Conservation (phyloP, 2,113 vertebrate species). For the Ceuthmochares aereus region DNA sequence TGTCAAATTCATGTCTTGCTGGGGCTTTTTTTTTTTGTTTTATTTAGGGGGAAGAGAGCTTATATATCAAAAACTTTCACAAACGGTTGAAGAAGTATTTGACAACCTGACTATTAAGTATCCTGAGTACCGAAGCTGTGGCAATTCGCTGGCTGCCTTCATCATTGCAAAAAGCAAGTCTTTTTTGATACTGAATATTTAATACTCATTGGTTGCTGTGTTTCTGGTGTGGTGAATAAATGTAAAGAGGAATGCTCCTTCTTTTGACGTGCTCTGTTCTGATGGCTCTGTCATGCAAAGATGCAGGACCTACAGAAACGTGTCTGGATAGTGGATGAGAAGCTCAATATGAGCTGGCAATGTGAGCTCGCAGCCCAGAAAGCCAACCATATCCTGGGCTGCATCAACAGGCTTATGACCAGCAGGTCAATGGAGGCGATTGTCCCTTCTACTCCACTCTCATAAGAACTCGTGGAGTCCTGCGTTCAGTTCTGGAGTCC, state of each 20-base stretch:
- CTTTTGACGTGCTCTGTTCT: not conserved
- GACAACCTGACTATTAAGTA: slow-evolving; percentile 75
- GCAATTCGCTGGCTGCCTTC: slow-evolving; percentile 89
- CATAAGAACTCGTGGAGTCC: too few relatives aligned
- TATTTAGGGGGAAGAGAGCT: slow-evolving; percentile 76
- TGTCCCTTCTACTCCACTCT: too few relatives aligned
- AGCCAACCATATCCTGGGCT: too few relatives aligned
- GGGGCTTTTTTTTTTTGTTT: not conserved
- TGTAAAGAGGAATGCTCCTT: not conserved
- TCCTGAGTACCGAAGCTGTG: slow-evolving; percentile 80
- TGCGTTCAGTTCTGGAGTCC: too few relatives aligned
- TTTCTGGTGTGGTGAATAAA: not conserved
- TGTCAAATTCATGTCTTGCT: not conserved
- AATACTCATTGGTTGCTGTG: too few relatives aligned
- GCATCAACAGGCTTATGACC: too few relatives aligned
- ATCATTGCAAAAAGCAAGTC: slow-evolving; percentile 87
- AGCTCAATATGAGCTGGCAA: too few relatives aligned
- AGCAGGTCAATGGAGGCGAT: too few relatives aligned
- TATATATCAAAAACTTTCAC: slow-evolving; percentile 76
- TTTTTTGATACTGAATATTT: not conserved
- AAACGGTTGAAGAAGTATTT: slow-evolving; percentile 80
- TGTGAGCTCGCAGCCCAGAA: too few relatives aligned
- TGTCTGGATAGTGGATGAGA: not conserved
- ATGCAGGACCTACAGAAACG: not conserved
- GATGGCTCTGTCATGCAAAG: too few relatives aligned